Evolutionary conservation across 2,113 vertebrate species (phyloP), one percentile per base, ranked within the genome.

Genomic region (Manacus vitellinus): DNA sequence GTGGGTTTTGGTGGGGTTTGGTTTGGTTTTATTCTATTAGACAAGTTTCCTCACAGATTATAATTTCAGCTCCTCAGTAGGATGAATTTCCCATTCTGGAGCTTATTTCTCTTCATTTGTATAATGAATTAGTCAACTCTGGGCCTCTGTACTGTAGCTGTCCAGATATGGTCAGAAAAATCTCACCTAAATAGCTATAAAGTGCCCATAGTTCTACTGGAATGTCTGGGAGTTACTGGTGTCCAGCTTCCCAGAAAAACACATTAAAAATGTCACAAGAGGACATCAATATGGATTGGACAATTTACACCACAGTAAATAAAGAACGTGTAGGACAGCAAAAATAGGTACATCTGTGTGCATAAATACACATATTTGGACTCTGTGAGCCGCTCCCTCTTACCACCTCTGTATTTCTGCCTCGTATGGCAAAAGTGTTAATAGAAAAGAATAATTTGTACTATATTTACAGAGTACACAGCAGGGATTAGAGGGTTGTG

Each of bases 401-500:
- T 79, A 25, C 24, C 14, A 35, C 7, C 3, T 76, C 74, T 71
- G 33, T 65, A 25, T 22, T 92, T 51, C 0, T 2, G 20, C 20
- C 23, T 67, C 0, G 0, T 37, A n/a, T 2, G 5, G 35, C 8
- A 84, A 71, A 91, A 74, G 10, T 63, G 10, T 12, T 62, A 41
- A 14, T 28, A 51, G 25, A 2, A 51, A 15, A 51, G 14, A 77
- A 41, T 33, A 67, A 62, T 14, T 58, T 66, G 6, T 59, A 21
- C 22, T 68, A 28, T 39, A n/a, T 9, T 66, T 58, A 20, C 6
- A 37, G 54, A 43, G 8, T 49, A 77, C 25, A 31, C 3, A 24
- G 1, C 3, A 1, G 6, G 4, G 58, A 86, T 51, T 62, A 43
- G 28, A 62, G 12, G 1, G 1, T 1, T 52, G 35, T 18, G 12